Percentiles rank a stretch among this genome's conserved stretches.
Conservation (phyloP, 2,888 invertebrate species). For the Hoplodrina blanda region DNA sequence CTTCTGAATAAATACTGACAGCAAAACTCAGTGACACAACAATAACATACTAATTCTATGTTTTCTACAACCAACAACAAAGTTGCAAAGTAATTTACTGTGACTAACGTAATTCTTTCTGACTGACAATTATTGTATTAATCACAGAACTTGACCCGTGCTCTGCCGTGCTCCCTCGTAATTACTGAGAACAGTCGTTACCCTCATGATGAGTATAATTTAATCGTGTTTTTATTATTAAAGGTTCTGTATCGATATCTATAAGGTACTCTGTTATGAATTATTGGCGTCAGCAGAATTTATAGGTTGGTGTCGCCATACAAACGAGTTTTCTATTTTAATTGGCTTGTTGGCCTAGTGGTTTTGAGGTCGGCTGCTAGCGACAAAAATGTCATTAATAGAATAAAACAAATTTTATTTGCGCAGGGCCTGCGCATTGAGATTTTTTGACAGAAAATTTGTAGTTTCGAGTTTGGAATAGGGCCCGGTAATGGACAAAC, state of each 20-base stretch:
- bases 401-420: not conserved
- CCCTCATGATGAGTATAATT: conserved; percentile 51
- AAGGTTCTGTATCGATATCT: conserved; percentile 26
- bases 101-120: not conserved
- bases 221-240: conserved; percentile 30
- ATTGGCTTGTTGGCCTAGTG: no score
- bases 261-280: not conserved
- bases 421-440: not conserved
- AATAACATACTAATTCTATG: not conserved
- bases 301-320: not conserved
- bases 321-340: not conserved
- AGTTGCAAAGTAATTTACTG: conserved; percentile 3
- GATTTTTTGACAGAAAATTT: no score
- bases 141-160: conserved; percentile 21
- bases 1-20: no score
- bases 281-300: conserved; percentile 1
- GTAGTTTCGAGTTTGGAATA: no score
- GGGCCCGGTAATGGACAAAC: no score
- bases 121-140: not conserved
- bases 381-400: no score
- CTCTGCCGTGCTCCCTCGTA: conserved; percentile 27
- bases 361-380: no score
- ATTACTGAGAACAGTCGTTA: conserved; percentile 61
- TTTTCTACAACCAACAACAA: not conserved
- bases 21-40: no score